Base-by-base conservation (phyloP, 37 sponge, comb jelly and placozoan genomes). In the Spongia lamella region DNA sequence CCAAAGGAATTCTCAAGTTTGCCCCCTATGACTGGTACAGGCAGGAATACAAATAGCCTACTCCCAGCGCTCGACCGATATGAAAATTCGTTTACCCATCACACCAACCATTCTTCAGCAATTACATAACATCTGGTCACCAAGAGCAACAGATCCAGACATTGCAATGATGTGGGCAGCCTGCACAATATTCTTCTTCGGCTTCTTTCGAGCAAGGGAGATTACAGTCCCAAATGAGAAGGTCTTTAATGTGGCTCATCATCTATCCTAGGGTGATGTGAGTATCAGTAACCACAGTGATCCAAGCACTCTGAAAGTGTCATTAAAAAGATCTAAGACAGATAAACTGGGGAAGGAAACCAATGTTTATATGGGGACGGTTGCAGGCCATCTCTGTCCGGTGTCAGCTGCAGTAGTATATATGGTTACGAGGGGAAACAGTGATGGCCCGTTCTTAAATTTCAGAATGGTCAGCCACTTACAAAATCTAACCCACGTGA, bases 191-290 rank as follows among this genome's bases (percentile, higher is more conserved):
- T 64, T 66, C 53, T 83, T 83, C 31, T 83, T 83, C 33, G 83
- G 76, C 16, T 82, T 83, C 40, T 57, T 82, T 14, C 56, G 83
- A 13, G 38, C 75, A 0, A 69, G 83, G 1, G 83, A 83, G 37
- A 51, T 83, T 11, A 27, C 60, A 13, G 61, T 60, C 0, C 59
- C 74, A 1, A 52, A 75, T 1, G 29, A 31, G 19, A n/a, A 63
- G 13, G 7, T 22, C 5, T 72, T 53, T 52, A 65, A 81, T 55
- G 39, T 25, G 24, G 4, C 56, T 2, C 24, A n/a, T 17, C 70
- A 60, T 24, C 35, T 81, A 7, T 7, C 66, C 39, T 52, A 40
- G 49, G 65, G 66, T 0, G 73, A 73, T 35, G 58, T 73, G 1
- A 59, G 58, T 3, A 57, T 57, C 1, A 59, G 56, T 17, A 21